Conservation (phyloP, 53 echinoderm and acorn worm genomes). For the Crossaster papposus region DNA sequence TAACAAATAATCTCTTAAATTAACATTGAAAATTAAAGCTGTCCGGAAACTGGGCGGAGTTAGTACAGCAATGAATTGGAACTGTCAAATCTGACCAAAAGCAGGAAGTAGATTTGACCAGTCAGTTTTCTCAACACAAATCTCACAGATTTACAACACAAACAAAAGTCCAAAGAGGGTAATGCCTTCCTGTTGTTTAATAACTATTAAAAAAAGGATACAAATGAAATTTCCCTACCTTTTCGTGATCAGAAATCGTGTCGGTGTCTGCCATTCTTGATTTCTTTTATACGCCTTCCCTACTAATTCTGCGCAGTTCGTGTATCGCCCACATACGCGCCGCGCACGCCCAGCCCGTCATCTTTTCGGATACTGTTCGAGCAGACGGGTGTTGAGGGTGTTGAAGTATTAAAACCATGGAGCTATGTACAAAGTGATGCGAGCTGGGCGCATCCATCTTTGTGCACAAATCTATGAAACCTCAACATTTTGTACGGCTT, state of each 20-base stretch:
- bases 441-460: too few relatives aligned
- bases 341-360: conserved; percentile 34
- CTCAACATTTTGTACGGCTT: too few relatives aligned
- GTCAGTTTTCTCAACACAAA: background rate
- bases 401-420: background rate
- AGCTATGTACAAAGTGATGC: too few relatives aligned
- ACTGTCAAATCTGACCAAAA: conserved; percentile 29
- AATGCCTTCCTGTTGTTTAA: background rate
- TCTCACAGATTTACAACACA: background rate
- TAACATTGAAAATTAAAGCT: background rate
- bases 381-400: conserved; percentile 22
- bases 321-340: background rate
- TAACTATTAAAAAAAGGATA: background rate
- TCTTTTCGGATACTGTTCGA: conserved; percentile 51
- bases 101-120: conserved; percentile 47
- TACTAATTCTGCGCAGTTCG: background rate
- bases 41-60: conserved; percentile 50
- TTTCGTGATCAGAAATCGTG: conserved; percentile 81
- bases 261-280: conserved; percentile 71
- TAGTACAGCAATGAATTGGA: conserved; percentile 4
- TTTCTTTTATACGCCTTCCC: conserved; percentile 17
- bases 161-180: background rate
- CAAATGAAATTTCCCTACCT: conserved; percentile 62
- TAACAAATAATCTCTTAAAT: background rate
- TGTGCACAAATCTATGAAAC: too few relatives aligned